Base-by-base conservation (phyloP, 2,797 vertebrate species). In the Florisuga fusca region DNA sequence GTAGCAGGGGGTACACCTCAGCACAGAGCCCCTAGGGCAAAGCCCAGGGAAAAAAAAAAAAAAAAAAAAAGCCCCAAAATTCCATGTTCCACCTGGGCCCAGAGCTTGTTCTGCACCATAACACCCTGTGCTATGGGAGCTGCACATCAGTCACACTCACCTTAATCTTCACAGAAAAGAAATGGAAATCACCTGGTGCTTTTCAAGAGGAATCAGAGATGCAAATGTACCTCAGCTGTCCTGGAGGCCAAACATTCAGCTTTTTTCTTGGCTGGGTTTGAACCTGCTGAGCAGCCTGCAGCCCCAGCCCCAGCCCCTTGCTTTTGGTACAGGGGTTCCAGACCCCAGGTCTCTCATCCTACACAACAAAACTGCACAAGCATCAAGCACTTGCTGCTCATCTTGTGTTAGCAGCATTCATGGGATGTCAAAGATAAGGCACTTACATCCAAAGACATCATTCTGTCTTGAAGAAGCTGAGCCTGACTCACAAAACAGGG, bases 361-460 rank as follows among this genome's bases (percentile, higher is more conserved):
- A 1, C 38, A 23, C 27, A 4, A 3, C 20, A 59, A 26, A 84
- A 50, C 15, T 10, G 27, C 12, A 33, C 0, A 1, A 38, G 3
- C 22, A 4, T 13, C 69, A 15, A 57, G 48, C 12, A 2, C 29
- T 81, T 33, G 0, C 1, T 45, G 17, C 50, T 63, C 38, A 3
- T 14, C 11, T 53, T 20, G 7, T 12, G 10, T 29, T 48, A 67
- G 19, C 12, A 2, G 2, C 36, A 7, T 12, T 75, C 59, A 4
- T 16, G 6, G 26, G 41, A 46, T 61, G 17, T 22, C 61, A 55
- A 58, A 74, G 45, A 25, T 8, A 14, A 66, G 34, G 9, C 14
- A 19, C 50, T 59, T 17, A 31, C 0, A 0, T 25, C 3, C 34
- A 54, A 41, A 68, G 12, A 0, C 1, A 0, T 31, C 38, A 45